Base-by-base conservation (phyloP, 2,888 invertebrate species). In the Nemotelus pantherinus region DNA sequence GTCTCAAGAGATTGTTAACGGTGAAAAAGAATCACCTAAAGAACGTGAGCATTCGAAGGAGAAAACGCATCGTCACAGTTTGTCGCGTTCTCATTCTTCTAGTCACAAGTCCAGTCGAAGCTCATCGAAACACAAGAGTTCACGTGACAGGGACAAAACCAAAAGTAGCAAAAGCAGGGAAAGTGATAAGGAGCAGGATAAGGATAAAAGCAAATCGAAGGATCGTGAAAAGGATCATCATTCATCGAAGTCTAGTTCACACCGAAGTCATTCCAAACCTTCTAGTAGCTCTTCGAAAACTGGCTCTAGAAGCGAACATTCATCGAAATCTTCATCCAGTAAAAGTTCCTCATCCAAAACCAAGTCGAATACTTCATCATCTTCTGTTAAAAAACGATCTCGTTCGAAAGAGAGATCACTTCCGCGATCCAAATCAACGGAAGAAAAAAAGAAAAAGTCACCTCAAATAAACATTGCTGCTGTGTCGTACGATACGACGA, bases 401-500 rank as follows among this genome's bases (percentile, higher is more conserved):
- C 55, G 80, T 65, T 67, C 58, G 75, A 60, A 77, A 79, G 77
- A 80, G 77, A 39, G 53, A 25, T 41, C 80, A 67, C 74, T 75
- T 7, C 6, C 53, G 70, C 39, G 74, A 76, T 41, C 74, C 3
- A 77, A 80, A 77, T 72, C 79, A 58, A 74, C 79, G 43, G 67
- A 9, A 64, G 53, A 57, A 45, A 71, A 41, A 81, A 80, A 68
- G 80, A 75, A 71, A 65, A 80, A 76, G n/a, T 43, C 67, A 65
- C 77, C 58, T 48, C 65, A 55, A 64, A 41, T 72, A 45, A 68
- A 45, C 44, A 44, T 43, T 48, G 80, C 79, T 65, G 77, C 80
- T 2, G 60, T 78, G 7, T 82, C 82, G 44, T 83, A 83, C 77
- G 82, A 83, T 7, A 82, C 83, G 25, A 77, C 72, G 39, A 76